Base-by-base conservation (phyloP, 2,888 invertebrate genomes). In the Acholoe squamosa region DNA sequence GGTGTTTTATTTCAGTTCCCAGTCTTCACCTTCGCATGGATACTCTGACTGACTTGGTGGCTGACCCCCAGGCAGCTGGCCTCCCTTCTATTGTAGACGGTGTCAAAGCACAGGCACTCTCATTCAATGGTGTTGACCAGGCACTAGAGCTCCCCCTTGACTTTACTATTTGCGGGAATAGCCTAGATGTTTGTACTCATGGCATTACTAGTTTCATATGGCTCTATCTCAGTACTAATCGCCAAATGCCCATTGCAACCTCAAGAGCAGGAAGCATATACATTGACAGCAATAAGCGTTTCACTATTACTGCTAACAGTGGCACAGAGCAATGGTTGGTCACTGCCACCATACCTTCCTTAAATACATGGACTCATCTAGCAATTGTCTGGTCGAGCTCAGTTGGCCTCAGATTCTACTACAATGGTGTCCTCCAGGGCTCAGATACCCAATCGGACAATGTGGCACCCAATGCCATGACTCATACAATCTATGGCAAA, bases 71-170 rank as follows among this genome's bases (percentile, higher is more conserved):
- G 14, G 61, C 22, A n/a, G 22, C 19, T 61, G 61, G n/a, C 43
- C 43, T 43, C 22, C 61, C 61, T 19, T n/a, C 22, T 61, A 61
- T 61, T 61, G 61, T 61, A 14, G 28, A 7, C 7, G 71, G 71
- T 22, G 71, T 71, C 14, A 71, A 71, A 71, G 31, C 5, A 5
- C 25, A n/a, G 71, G 71, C 71, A 28, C 3, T 71, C n/a, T 71
- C 71, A 14, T 25, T 71, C 31, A 71, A 71, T 71, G 71, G 71
- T 14, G 28, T 71, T 71, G 71, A 71, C 71, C 28, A 71, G 28
- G 25, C 3, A 14, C 5, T 28, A 14, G 28, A 14, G 3, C 14
- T 28, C 0, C 28, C 71, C 3, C 0, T 0, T 25, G 28, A 25
- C 25, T 25, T 14, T 28, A 3, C 0, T 25, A 28, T 28, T 28